phyloP scores from a whole-genome alignment of 2,113 vertebrate species.

The Raja brachyura region DNA sequence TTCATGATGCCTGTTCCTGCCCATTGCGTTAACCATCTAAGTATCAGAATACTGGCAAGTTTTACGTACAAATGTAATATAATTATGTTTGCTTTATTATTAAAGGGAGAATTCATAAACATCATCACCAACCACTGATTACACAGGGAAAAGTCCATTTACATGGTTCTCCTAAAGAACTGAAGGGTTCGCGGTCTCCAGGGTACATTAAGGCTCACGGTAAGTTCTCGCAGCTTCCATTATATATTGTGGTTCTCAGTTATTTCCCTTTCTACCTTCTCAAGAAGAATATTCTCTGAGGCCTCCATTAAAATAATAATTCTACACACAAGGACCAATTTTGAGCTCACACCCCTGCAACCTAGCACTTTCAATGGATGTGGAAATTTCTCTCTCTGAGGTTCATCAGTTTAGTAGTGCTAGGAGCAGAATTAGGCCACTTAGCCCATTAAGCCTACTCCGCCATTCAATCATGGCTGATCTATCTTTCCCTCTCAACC shows the following conservation, averaged over 20 bases:
- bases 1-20: neutral
- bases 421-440: no score
- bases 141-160: conserved; percentile 56
- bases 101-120: conserved; percentile 59
- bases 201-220: conserved; percentile 68
- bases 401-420: no score
- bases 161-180: conserved; percentile 51
- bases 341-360: neutral
- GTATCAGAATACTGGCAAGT: neutral
- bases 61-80: neutral
- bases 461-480: no score
- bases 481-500: no score
- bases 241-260: no score
- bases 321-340: neutral
- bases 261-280: neutral
- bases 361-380: neutral
- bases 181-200: conserved; percentile 63
- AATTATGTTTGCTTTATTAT: neutral
- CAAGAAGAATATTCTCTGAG: neutral
- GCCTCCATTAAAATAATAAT: neutral
- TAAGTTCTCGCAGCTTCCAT: conserved; percentile 43
- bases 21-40: neutral
- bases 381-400: neutral
- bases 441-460: no score
- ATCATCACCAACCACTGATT: conserved; percentile 67